Evolutionary conservation across 2,797 vertebrate species (phyloP).

Genomic region (Melanotaenia nigrans): DNA sequence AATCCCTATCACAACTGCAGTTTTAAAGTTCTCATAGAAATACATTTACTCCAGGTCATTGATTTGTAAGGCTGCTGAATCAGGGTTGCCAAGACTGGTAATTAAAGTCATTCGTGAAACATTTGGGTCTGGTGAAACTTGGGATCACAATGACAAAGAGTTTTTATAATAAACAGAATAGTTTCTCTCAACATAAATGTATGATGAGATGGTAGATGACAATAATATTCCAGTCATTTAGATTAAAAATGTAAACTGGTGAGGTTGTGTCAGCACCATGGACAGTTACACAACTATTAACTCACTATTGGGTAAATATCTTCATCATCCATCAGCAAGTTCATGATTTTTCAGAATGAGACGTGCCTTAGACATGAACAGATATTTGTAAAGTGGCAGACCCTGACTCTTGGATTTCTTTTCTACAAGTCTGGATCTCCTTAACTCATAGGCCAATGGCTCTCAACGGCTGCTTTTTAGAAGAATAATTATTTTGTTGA

Average conservation of each 20-base stretch:
- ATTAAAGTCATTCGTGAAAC: background rate
- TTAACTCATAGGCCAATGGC: background rate
- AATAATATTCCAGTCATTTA: background rate
- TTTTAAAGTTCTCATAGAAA: constrained; percentile 9
- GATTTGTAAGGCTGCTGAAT: background rate
- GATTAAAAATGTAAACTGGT: constrained; percentile 4
- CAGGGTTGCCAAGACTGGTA: background rate
- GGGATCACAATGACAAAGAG: background rate
- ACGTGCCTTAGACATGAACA: background rate
- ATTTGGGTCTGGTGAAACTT: background rate
- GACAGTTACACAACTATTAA: constrained; percentile 44
- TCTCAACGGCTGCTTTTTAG: background rate
- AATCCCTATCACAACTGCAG: background rate
- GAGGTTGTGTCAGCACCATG: constrained; percentile 66
- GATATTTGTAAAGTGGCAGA: background rate
- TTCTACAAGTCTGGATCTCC: background rate
- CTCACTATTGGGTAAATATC: background rate
- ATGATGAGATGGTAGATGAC: background rate
- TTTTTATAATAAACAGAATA: background rate
- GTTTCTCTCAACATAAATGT: background rate
- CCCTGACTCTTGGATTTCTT: background rate
- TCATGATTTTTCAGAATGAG: background rate
- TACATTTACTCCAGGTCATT: background rate
- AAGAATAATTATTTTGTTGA: background rate
- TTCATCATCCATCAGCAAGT: background rate